phyloP scores from a whole-genome alignment of 2,797 vertebrate genomes.

The Schizopygopsis malacanthus region DNA sequence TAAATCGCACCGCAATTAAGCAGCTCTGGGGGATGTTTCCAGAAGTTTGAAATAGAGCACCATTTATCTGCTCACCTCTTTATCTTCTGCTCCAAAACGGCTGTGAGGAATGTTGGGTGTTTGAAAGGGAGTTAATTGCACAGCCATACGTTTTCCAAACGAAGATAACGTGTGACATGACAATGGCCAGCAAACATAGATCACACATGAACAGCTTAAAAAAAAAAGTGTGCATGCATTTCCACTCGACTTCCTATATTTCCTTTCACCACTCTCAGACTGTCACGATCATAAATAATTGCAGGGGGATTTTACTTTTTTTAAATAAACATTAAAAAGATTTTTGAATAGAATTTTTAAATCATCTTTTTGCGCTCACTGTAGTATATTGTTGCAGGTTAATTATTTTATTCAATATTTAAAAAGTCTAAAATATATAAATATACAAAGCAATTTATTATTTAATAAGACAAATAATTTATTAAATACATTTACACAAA shows the following conservation, averaged over 20 bases:
- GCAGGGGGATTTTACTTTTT: neutral
- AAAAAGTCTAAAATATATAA: neutral
- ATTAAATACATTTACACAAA: neutral
- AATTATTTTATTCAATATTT: neutral
- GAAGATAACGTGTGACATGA: slow-evolving; percentile 2
- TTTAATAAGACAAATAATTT: neutral
- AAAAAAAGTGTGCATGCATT: neutral
- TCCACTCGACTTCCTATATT: neutral
- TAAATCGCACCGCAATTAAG: slow-evolving; percentile 14
- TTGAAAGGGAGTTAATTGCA: neutral
- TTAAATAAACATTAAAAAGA: neutral
- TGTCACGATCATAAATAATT: neutral
- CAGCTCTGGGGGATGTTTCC: slow-evolving; percentile 28
- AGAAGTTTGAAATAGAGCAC: slow-evolving; percentile 31
- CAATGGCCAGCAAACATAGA: neutral
- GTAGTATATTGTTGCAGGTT: neutral
- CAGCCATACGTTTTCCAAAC: neutral
- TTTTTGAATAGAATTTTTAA: neutral
- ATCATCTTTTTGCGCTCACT: neutral
- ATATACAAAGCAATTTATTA: too few relatives aligned
- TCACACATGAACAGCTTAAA: neutral
- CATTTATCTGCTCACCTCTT: slow-evolving; percentile 34
- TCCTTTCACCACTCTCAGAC: neutral
- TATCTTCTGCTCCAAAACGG: slow-evolving; percentile 29
- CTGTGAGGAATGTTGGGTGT: slow-evolving; percentile 3